Conservation (phyloP, 2,113 vertebrate species). For the Polypterus senegalus region DNA sequence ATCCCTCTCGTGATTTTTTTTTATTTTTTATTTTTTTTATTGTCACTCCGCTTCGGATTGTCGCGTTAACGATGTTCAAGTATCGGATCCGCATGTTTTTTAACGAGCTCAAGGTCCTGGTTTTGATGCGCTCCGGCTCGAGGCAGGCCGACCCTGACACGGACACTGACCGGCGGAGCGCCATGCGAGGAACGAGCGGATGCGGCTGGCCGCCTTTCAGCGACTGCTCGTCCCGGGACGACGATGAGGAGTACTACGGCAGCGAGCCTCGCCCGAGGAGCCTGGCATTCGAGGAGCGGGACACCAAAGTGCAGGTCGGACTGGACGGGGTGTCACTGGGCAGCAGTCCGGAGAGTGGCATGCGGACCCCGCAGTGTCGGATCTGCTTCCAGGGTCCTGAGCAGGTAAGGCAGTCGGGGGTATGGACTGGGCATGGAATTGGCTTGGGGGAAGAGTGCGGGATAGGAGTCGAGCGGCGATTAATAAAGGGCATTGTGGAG, state of each 20-base stretch:
- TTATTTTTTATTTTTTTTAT: slow-evolving; percentile 14
- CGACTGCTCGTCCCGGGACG: slow-evolving; percentile 59
- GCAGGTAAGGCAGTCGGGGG: slow-evolving; percentile 52
- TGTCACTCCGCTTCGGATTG: slow-evolving; percentile 28
- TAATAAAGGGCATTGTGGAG: too few species aligned
- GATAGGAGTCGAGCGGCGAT: too few species aligned
- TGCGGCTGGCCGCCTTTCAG: slow-evolving; percentile 74
- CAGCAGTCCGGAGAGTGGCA: slow-evolving; percentile 72
- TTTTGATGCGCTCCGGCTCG: slow-evolving; percentile 76
- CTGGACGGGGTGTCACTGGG: slow-evolving; percentile 76
- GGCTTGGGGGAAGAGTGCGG: too few species aligned
- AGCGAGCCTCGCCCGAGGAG: slow-evolving; percentile 60
- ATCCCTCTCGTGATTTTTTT: background rate
- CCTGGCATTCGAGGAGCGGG: slow-evolving; percentile 64
- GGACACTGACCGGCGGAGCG: slow-evolving; percentile 35
- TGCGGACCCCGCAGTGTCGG: slow-evolving; percentile 76
- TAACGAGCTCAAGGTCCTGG: slow-evolving; percentile 88
- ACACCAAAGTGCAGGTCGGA: slow-evolving; percentile 60
- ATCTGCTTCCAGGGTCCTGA: slow-evolving; percentile 88
- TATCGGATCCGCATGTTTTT: slow-evolving; percentile 94
- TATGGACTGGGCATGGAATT: too few species aligned
- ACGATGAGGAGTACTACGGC: slow-evolving; percentile 75
- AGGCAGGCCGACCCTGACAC: slow-evolving; percentile 66
- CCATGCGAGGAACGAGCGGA: slow-evolving; percentile 67
- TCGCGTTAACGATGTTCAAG: slow-evolving; percentile 73